Evolutionary conservation across 2,888 invertebrate genomes (phyloP).

Genomic region (Microplitis manilae): DNA sequence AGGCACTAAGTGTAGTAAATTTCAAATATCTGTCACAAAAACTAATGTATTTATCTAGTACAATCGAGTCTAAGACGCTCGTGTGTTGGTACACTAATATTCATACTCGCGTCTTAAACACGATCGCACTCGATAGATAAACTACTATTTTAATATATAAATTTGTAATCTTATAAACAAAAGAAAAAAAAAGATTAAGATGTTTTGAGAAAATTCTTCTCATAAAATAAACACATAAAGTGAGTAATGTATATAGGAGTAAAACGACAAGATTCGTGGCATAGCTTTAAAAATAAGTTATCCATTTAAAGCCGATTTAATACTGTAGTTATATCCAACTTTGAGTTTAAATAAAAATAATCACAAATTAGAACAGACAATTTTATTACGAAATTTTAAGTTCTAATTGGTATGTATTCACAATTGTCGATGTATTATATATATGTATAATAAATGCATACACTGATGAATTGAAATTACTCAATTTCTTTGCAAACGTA

Average conservation of each 20-base stretch:
- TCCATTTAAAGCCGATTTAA: neutral
- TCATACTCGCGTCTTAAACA: no score
- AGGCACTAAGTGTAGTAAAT: no score
- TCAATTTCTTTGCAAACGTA: neutral
- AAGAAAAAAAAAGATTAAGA: neutral
- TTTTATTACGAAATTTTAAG: neutral
- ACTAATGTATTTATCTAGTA: no score
- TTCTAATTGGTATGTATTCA: neutral
- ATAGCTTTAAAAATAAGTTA: neutral
- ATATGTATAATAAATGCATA: neutral
- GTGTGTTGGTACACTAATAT: no score
- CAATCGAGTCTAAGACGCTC: no score
- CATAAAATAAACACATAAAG: neutral
- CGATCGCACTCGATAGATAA: no score
- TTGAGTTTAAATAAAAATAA: slow-evolving; percentile 1
- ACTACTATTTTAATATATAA: no score
- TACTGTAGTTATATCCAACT: neutral
- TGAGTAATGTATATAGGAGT: neutral
- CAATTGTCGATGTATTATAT: neutral
- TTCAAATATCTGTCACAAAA: no score
- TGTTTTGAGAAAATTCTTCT: neutral
- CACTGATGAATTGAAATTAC: slow-evolving; percentile 9
- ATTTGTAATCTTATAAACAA: neutral
- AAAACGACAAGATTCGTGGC: neutral
- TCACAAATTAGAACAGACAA: neutral